A percentile compares a stretch with the other conserved stretches of the same genome.
Evolutionary conservation across 2,888 invertebrate species (phyloP).

Genomic region (Megalurothrips usitatus): DNA sequence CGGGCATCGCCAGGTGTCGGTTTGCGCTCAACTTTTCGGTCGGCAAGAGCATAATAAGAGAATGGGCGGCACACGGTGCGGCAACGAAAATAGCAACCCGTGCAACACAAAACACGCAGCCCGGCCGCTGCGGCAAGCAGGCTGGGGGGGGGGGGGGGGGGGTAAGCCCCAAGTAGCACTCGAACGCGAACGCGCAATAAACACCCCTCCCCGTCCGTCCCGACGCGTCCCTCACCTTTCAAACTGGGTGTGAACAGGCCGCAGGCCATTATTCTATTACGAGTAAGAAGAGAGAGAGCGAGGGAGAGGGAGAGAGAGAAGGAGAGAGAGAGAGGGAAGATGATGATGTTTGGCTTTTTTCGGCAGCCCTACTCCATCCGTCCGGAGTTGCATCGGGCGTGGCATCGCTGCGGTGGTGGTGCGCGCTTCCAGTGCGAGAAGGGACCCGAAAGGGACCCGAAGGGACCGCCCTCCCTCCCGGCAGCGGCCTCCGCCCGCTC

Average conservation of each 20-base stretch:
- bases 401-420: no score
- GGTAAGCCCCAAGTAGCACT: neutral
- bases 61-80: neutral
- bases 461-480: no score
- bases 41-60: neutral
- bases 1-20: neutral
- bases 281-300: neutral
- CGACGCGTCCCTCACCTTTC: neutral
- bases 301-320: no score
- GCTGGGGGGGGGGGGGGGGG: neutral
- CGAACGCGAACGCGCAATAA: neutral
- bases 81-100: neutral
- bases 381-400: no score
- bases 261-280: no score
- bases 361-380: no score
- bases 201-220: neutral
- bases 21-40: neutral
- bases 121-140: neutral
- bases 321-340: neutral
- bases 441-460: no score
- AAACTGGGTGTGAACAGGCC: neutral
- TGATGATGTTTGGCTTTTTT: neutral
- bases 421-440: no score
- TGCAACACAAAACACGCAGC: neutral
- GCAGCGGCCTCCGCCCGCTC: no score